Evolutionary conservation across 1,140 invertebrate genomes (phyloP).

Genomic region (Dufourea novaeangliae): DNA sequence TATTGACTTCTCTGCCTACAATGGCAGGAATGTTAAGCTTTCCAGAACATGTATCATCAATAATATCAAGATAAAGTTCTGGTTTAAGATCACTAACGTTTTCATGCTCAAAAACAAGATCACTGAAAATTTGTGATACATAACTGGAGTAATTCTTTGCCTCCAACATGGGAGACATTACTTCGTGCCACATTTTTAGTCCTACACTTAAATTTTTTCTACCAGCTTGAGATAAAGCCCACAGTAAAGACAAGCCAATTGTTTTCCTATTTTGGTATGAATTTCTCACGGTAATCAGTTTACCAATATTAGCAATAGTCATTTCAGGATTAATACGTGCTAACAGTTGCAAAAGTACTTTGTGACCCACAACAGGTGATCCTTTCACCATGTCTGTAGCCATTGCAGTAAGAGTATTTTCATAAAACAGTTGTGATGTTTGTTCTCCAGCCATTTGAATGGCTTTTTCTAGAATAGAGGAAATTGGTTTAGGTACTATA

Average conservation of each 20-base stretch:
- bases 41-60: constrained; percentile 77
- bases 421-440: constrained; percentile 85
- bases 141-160: constrained; percentile 88
- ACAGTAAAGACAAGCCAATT: constrained; percentile 89
- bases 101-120: constrained; percentile 80
- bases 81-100: constrained; percentile 73
- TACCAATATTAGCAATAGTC: constrained; percentile 83
- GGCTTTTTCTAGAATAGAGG: constrained; percentile 81
- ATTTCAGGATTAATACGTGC: constrained; percentile 85
- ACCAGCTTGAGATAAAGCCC: constrained; percentile 90
- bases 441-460: constrained; percentile 83
- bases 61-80: constrained; percentile 78
- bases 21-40: constrained; percentile 71
- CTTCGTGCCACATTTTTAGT: constrained; percentile 90
- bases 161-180: constrained; percentile 90
- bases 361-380: constrained; percentile 85
- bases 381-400: constrained; percentile 86
- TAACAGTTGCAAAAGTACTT: constrained; percentile 87
- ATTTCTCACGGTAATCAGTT: constrained; percentile 85
- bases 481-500: constrained; percentile 82
- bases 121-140: constrained; percentile 86
- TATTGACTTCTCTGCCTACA: constrained; percentile 68
- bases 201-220: constrained; percentile 86
- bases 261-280: constrained; percentile 91
- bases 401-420: constrained; percentile 85